Percentiles rank a stretch among this genome's conserved stretches.
These are phyloP conservation scores for Willisornis vidua DNA, from an alignment of 2,113 vertebrate genomes.

Conservation along the genomic window DNA sequence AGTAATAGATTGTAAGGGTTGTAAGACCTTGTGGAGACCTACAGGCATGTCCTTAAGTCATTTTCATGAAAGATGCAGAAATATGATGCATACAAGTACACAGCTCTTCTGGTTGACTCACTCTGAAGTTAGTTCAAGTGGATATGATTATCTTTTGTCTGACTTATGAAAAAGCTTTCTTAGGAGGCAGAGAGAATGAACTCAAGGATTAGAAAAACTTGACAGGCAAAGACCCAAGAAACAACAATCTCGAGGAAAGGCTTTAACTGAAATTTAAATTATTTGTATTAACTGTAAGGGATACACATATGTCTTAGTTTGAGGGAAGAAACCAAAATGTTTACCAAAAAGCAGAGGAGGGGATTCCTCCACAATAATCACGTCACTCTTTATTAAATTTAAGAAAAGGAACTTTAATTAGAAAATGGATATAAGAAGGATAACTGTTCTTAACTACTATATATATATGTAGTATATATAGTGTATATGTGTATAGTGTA, in stretches of 20 bases:
- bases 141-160: slow-evolving; percentile 6
- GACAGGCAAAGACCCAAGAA: background rate
- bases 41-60: background rate
- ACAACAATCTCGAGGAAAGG: background rate
- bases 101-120: background rate
- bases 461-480: too few relatives aligned
- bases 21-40: background rate
- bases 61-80: background rate
- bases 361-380: too few relatives aligned
- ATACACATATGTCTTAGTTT: background rate
- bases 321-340: too few relatives aligned
- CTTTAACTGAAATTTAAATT: background rate
- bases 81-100: background rate
- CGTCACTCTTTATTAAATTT: too few relatives aligned
- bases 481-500: too few relatives aligned
- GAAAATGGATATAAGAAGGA: too few relatives aligned
- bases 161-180: background rate
- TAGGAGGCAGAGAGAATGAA: background rate
- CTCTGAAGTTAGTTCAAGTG: slow-evolving; percentile 11
- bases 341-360: too few relatives aligned
- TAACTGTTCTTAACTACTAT: too few relatives aligned
- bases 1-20: background rate
- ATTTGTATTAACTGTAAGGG: background rate
- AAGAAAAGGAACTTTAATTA: too few relatives aligned
- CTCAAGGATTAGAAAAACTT: background rate